A percentile compares a stretch with the other conserved stretches of the same genome.
Conservation (phyloP, 2,888 invertebrate genomes). For the Acanthococcus lagerstroemiae region DNA sequence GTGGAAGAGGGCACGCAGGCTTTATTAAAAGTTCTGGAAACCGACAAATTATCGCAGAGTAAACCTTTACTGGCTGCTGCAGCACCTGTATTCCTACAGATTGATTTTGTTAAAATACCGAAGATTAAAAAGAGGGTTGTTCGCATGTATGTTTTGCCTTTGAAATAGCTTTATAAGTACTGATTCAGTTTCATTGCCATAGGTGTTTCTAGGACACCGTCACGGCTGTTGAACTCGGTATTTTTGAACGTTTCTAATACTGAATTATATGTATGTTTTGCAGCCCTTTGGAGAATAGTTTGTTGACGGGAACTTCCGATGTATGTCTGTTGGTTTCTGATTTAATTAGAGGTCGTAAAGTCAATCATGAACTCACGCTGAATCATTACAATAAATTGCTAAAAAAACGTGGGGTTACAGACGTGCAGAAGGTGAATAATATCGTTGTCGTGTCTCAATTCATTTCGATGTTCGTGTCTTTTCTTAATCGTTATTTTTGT, state of each 20-base stretch:
- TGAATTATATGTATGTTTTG: neutral
- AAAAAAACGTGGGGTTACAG: slow-evolving; percentile 24
- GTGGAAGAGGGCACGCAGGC: slow-evolving; percentile 40
- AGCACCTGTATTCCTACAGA: slow-evolving; percentile 50
- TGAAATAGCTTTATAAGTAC: neutral
- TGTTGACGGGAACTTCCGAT: slow-evolving; percentile 56
- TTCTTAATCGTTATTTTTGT: neutral
- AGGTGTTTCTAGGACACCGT: too few relatives aligned
- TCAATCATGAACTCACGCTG: slow-evolving; percentile 64
- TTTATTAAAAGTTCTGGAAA: slow-evolving; percentile 40
- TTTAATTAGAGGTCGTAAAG: slow-evolving; percentile 55
- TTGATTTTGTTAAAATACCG: slow-evolving; percentile 56
- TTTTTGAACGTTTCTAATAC: neutral
- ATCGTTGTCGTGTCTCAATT: too few relatives aligned
- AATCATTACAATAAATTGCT: slow-evolving; percentile 48
- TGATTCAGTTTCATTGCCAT: neutral
- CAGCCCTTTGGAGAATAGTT: slow-evolving; percentile 48
- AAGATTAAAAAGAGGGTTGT: slow-evolving; percentile 39
- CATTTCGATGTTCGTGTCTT: neutral
- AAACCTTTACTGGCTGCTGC: slow-evolving; percentile 48
- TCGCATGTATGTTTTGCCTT: slow-evolving; percentile 23
- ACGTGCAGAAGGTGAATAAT: slow-evolving; percentile 32
- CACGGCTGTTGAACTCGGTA: neutral
- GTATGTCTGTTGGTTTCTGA: slow-evolving; percentile 71
- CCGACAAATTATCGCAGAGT: slow-evolving; percentile 40